These are phyloP conservation scores for Varroa destructor DNA, from an alignment of 1,140 invertebrate genomes.

Conservation along the genomic window DNA sequence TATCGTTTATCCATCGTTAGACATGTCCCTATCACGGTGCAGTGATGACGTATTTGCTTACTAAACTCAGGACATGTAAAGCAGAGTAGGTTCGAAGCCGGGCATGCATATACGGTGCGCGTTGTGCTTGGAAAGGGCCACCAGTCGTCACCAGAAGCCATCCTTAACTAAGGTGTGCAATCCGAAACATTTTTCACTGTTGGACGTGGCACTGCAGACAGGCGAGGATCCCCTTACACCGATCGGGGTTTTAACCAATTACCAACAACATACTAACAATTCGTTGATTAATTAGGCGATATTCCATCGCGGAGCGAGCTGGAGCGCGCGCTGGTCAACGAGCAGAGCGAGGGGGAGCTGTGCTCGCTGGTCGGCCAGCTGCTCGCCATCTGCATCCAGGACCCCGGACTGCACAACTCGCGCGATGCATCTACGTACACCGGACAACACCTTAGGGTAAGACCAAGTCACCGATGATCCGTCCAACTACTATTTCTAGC, in stretches of 20 bases:
- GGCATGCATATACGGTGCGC: background rate
- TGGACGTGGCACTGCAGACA: too few relatives aligned
- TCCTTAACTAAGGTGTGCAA: too few relatives aligned
- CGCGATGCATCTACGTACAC: conserved; percentile 30
- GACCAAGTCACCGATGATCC: background rate
- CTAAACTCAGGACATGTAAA: background rate
- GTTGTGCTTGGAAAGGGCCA: too few relatives aligned
- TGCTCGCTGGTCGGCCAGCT: conserved; percentile 74
- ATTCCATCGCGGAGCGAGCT: conserved; percentile 21
- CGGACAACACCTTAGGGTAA: conserved; percentile 25
- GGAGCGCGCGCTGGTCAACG: conserved; percentile 42
- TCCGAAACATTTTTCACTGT: too few relatives aligned
- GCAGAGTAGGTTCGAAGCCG: background rate
- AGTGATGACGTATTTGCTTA: too few relatives aligned
- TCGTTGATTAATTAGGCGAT: background rate
- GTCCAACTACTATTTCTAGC: background rate
- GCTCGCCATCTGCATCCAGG: conserved; percentile 76
- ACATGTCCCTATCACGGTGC: too few relatives aligned
- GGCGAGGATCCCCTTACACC: too few relatives aligned
- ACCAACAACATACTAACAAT: too few relatives aligned
- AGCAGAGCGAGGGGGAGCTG: conserved; percentile 71
- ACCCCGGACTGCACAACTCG: conserved; percentile 68
- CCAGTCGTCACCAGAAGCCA: too few relatives aligned
- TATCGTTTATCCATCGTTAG: too few relatives aligned
- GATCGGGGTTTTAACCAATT: too few relatives aligned